Evolutionary conservation across 2,797 vertebrate genomes (phyloP), one percentile per base, ranked within the genome.

Genomic region (Hydrocynus forskahlii): DNA sequence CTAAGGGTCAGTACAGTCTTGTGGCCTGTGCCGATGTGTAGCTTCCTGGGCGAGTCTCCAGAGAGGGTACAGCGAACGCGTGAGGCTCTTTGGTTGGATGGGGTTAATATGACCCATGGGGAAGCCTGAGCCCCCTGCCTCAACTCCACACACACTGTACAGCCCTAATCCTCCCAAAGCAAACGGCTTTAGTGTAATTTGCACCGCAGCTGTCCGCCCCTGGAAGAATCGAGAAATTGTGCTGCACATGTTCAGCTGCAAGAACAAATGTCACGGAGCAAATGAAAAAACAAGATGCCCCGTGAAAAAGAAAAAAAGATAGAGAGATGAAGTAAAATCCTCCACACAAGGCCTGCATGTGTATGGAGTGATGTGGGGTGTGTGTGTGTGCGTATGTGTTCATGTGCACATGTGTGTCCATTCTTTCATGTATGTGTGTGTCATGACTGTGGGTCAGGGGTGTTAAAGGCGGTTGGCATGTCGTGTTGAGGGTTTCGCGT

Each of bases 221-320:
- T 95, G 94, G 94, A 96, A 96, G 94, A 95, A 94, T 94, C 88
- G 91, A 92, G 94, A 95, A 95, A 94, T 95, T 93, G 92, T 95
- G 92, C 91, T 90, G 94, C 93, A 93, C 91, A 93, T 93, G 94
- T 95, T 96, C 96, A 96, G 95, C 94, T 96, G 95, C 93, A 94
- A 88, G 93, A 95, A 94, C 96, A 96, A 96, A 96, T 96, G 95
- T 93, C 91, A 91, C 82, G 84, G 87, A 92, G 88, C 91, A 94
- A 93, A 93, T 93, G 92, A 94, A 95, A 93, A 96, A 95, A 95
- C 94, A 95, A 95, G 93, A 94, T 93, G 93, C 91, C 89, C 67
- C 74, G 80, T 78, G 57, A 72, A 85, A 89, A 83, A 87, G 85
- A 29, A 10, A 59, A 64, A 64, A 66, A 62, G 74, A 59, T 55